Base-by-base conservation (phyloP, 1,140 invertebrate species). In the Paramacrobiotus metropolitanus region DNA sequence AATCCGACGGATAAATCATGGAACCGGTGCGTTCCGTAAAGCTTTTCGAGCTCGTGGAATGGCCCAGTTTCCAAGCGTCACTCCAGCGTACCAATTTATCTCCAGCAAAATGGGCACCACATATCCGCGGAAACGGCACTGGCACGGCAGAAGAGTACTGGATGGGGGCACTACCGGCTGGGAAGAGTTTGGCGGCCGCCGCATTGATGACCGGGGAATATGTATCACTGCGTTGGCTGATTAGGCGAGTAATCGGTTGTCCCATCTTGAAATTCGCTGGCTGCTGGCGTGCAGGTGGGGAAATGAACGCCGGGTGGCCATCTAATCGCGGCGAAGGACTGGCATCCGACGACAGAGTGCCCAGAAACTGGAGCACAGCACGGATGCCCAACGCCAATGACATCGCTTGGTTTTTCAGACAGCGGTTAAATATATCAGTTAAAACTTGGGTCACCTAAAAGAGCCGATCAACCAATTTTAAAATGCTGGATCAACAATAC, bases 91-190 rank as follows among this genome's bases (percentile, higher is more conserved):
- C 15, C 48, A 55, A 24, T 24, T 55, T 55, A 24, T 55, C 84
- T 40, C 83, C 83, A 73, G 86, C 91, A 77, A 94, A 96, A 69
- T 84, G 83, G 1, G 87, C 89, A 2, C 89, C 89, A 18, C 86
- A 92, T 0, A 89, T 94, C 61, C 87, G 76, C 1, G 90, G 90
- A 75, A 92, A 95, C 1, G 90, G 90, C 64, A 95, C 86, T 24
- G 28, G 15, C 15, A 24, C 28, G 48, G 15, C 48, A 20, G 48
- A 20, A 15, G 15, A 24, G 48, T 20, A 55, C 15, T 15, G 28
- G 66, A 83, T 86, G n/a, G 83, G 76, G 59, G 71, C 70, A 66
- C 70, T 72, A 30, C 69, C 69, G 31, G 69, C 70, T n/a, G n/a
- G n/a, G 61, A 71, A 73, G 29, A 64, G 64, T 29, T 65, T 64